Evolutionary conservation across 2,888 invertebrate species (phyloP).

Genomic region (Dolichopus griseipennis): DNA sequence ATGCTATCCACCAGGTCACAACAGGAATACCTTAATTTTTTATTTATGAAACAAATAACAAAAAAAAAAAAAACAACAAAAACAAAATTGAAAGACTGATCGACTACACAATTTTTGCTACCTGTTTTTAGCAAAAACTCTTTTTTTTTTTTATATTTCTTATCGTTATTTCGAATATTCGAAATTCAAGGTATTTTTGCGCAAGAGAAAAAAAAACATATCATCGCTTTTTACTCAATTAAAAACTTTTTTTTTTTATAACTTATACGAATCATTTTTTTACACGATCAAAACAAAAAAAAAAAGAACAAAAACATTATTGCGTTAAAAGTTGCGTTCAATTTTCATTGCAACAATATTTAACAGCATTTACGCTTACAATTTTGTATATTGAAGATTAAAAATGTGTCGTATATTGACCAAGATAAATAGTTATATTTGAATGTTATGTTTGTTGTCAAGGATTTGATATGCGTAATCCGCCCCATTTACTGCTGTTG

Average conservation of each 20-base stretch:
- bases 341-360: no score
- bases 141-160: neutral
- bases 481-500: slow-evolving; percentile 5
- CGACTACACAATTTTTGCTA: slow-evolving; percentile 9
- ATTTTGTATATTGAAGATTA: no score
- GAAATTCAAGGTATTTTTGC: slow-evolving; percentile 2
- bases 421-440: no score
- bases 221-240: neutral
- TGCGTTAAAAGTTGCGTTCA: neutral
- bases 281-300: neutral
- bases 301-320: neutral
- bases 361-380: no score
- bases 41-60: neutral
- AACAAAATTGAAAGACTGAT: slow-evolving; percentile 2
- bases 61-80: no score
- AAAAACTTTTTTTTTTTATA: neutral
- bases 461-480: neutral
- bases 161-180: neutral
- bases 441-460: no score
- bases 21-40: neutral
- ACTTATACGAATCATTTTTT: neutral
- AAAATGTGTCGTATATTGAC: no score
- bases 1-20: no score
- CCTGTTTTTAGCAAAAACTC: slow-evolving; percentile 1
- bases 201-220: neutral